phyloP scores from a whole-genome alignment of 2,797 vertebrate species.

The Sorex maritimensis region DNA sequence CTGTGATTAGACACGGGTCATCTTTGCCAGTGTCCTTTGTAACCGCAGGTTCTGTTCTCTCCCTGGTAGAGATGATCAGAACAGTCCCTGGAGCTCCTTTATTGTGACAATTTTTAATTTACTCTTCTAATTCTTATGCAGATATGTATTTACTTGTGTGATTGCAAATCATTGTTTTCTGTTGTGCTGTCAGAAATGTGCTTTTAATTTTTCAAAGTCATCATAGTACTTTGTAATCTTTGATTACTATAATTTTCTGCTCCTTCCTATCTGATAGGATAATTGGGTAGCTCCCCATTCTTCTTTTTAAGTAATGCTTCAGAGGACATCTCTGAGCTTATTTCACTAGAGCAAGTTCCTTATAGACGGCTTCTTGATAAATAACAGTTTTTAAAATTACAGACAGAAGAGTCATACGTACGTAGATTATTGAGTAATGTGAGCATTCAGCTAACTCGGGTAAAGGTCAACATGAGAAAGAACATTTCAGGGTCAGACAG shows the following conservation, averaged over 20 bases:
- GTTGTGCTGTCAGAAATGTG: slow-evolving; percentile 19
- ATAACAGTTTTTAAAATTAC: too few species aligned
- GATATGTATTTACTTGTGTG: not conserved
- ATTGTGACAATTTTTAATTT: slow-evolving; percentile 28
- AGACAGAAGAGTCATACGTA: too few species aligned
- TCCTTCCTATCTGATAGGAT: not conserved
- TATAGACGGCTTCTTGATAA: too few species aligned
- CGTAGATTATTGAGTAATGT: too few species aligned
- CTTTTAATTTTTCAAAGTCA: not conserved
- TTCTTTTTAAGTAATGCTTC: slow-evolving; percentile 19
- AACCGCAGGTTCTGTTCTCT: slow-evolving; percentile 59
- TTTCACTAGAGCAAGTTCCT: too few species aligned
- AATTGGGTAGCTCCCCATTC: slow-evolving; percentile 34
- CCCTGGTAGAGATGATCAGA: slow-evolving; percentile 24
- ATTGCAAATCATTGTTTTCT: slow-evolving; percentile 9
- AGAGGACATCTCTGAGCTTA: not conserved
- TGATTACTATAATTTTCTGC: slow-evolving; percentile 52
- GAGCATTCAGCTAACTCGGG: too few species aligned
- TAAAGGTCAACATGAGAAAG: too few species aligned
- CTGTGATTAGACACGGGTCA: not conserved
- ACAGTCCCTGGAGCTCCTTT: slow-evolving; percentile 6
- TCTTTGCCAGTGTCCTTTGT: not conserved
- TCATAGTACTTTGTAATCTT: slow-evolving; percentile 29
- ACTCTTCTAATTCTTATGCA: not conserved
- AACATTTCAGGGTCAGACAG: too few species aligned